A percentile compares a stretch with the other conserved stretches of the same genome.
These are phyloP conservation scores for Aphelenchoides besseyi DNA, from an alignment of 1,140 invertebrate genomes.

Conservation along the genomic window DNA sequence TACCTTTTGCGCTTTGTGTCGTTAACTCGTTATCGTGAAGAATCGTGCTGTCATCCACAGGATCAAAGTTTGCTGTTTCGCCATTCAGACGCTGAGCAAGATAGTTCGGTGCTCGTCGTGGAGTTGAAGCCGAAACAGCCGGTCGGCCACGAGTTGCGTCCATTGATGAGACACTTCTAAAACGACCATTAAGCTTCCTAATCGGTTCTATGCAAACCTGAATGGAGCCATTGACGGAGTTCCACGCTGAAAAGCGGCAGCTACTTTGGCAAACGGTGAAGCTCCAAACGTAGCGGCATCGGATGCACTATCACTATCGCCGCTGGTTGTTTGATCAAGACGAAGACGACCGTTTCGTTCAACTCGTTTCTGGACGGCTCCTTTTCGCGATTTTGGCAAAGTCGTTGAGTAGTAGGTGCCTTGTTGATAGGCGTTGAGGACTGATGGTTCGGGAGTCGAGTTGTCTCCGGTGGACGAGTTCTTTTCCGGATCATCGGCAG, in stretches of 20 bases:
- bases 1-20: background rate
- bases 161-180: background rate
- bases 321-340: conserved; percentile 33
- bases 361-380: conserved; percentile 48
- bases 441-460: conserved; percentile 18
- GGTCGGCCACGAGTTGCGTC: background rate
- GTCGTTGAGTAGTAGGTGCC: conserved; percentile 40
- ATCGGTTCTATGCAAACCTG: background rate
- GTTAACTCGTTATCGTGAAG: background rate
- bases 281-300: background rate
- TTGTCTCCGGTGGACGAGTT: background rate
- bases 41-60: background rate
- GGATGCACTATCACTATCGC: conserved; percentile 31
- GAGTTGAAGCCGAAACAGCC: background rate
- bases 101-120: background rate
- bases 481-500: conserved; percentile 26
- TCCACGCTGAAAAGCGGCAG: background rate
- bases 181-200: background rate
- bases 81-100: background rate
- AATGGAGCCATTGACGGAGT: background rate
- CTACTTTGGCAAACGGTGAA: background rate
- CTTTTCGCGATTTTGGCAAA: conserved; percentile 40
- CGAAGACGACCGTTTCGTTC: conserved; percentile 4
- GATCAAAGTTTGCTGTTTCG: background rate
- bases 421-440: conserved; percentile 9